Base-by-base conservation (phyloP, 2,888 invertebrate species). In the Drosophila macrospina region DNA sequence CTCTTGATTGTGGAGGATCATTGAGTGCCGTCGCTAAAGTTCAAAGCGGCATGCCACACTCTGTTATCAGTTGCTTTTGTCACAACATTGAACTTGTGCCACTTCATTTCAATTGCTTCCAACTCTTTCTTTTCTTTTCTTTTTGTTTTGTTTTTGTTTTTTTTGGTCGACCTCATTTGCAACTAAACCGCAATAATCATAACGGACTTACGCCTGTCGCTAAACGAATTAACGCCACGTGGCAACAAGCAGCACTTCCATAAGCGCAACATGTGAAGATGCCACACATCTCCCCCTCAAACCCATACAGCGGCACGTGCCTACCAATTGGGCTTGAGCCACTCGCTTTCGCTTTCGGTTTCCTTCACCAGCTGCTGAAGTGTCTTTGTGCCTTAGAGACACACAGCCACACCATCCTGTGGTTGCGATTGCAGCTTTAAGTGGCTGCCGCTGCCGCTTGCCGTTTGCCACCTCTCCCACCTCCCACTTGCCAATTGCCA, bases 181-280 rank as follows among this genome's bases (percentile, higher is more conserved):
- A 28, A 28, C 28, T 67, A 66, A 86, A 81, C 83, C 69, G 59
- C 88, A 87, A 60, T 87, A 69, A 82, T 87, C 80, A 77, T 77
- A 67, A 51, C 54, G 72, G 74, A 56, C 88, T 88, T 83, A 86
- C 74, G 83, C 86, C 69, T 88, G 80, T 77, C 86, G 69, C 80
- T 86, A 86, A 83, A 37, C 66, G 83, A 86, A 83, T 83, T 83
- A 88, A 39, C 65, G 83, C 52, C 83, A 83, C 83, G 83, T 88
- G 83, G 74, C 82, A 48, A 61, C 55, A 44, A 48, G 51, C 60
- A 37, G 62, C 76, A 69, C 75, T 87, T 61, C 59, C 28, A 36
- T 28, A 69, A 45, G 57, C 45, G 85, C 85, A 82, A 82, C 86
- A 86, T 84, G 85, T 86, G 72, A 76, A 72, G 68, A 60, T 52